phyloP scores from a whole-genome alignment of 2,888 invertebrate species.

The Drosophila meridiana region DNA sequence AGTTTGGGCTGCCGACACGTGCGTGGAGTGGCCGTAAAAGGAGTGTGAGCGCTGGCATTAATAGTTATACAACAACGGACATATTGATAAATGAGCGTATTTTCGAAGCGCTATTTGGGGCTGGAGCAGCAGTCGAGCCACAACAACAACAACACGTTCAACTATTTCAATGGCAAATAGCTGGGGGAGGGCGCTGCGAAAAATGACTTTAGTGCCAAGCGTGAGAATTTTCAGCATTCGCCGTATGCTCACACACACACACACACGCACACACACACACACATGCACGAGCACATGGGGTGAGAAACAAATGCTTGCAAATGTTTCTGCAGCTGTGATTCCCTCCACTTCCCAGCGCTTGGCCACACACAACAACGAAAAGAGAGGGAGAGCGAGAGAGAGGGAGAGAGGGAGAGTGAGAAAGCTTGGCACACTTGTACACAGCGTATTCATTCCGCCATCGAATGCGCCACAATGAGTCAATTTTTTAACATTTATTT shows the following conservation, averaged over 20 bases:
- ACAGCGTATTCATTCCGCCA: constrained; percentile 28
- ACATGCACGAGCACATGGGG: constrained; percentile 31
- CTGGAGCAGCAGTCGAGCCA: constrained; percentile 26
- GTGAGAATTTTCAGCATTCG: constrained; percentile 67
- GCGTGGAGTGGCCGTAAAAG: constrained; percentile 14
- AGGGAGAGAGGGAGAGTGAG: not conserved
- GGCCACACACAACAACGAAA: constrained; percentile 20
- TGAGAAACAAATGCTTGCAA: constrained; percentile 75
- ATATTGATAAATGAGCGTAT: constrained; percentile 82
- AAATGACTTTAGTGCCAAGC: constrained; percentile 75
- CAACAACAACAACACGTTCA: constrained; percentile 41
- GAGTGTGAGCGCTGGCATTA: constrained; percentile 57
- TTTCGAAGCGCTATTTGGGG: constrained; percentile 58
- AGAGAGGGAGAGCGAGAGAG: not conserved
- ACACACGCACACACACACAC: constrained; percentile 19
- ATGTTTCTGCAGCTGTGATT: constrained; percentile 79
- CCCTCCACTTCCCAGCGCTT: constrained; percentile 38
- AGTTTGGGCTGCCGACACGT: constrained; percentile 47
- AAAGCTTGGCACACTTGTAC: constrained; percentile 4
- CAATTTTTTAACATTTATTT: constrained; percentile 82
- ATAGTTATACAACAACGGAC: constrained; percentile 83
- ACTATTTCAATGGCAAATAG: constrained; percentile 75
- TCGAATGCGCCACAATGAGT: constrained; percentile 72
- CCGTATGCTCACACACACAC: constrained; percentile 15
- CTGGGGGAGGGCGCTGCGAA: constrained; percentile 54